These are phyloP conservation scores for Rhinopithecus roxellana DNA, from an alignment of 2,113 vertebrate genomes.

Conservation along the genomic window DNA sequence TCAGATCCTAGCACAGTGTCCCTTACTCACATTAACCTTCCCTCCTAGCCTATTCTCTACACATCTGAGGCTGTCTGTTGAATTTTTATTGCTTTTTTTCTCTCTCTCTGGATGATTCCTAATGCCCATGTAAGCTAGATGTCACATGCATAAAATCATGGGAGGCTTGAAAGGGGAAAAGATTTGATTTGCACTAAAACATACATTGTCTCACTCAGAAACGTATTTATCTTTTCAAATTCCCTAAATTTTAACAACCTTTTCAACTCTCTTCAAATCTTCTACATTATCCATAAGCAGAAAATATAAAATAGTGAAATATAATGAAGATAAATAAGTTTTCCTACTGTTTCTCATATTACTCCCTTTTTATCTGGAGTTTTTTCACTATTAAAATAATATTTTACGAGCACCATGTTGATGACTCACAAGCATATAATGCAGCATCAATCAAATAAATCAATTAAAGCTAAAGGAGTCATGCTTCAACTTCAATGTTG, in stretches of 20 bases:
- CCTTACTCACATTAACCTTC: neutral
- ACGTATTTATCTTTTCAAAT: neutral
- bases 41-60: neutral
- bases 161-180: neutral
- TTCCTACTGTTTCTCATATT: neutral
- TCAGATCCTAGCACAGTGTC: neutral
- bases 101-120: neutral
- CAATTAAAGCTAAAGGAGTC: neutral
- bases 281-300: neutral
- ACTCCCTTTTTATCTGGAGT: neutral
- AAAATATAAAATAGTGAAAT: neutral
- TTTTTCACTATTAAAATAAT: conserved; percentile 13
- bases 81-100: neutral
- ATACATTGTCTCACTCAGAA: neutral
- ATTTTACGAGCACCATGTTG: neutral
- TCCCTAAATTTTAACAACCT: neutral
- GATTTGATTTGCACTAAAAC: neutral
- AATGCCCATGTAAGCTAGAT: neutral
- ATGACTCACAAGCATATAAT: conserved; percentile 27
- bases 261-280: neutral
- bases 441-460: neutral
- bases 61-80: neutral
- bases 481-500: neutral
- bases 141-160: neutral
- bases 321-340: neutral